Evolutionary conservation across 2,113 vertebrate species (phyloP), one percentile per base, ranked within the genome.

Genomic region (Pygoscelis adeliae): DNA sequence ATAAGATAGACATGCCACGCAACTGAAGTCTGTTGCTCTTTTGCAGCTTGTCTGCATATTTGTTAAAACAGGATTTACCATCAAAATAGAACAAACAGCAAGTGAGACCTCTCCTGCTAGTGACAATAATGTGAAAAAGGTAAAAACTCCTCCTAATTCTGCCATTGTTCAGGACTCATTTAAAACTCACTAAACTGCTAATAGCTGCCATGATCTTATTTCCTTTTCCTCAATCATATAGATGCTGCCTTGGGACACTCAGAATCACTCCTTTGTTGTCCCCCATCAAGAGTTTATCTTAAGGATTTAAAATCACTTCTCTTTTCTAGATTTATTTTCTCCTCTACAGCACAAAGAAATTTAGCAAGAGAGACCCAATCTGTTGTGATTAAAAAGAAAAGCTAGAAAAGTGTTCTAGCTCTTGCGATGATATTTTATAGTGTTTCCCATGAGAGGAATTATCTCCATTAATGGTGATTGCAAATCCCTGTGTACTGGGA

Each of bases 381-480:
- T 76, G 44, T 74, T 82, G 77, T 40, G 69, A 92, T 4, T 23
- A 82, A 89, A 95, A 85, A 44, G 15, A 61, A 83, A 88, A 90
- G 50, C n/a, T 62, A 90, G 58, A 56, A 73, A 70, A 86, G 32
- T 6, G 38, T 89, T 91, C n/a, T 74, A 72, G 55, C 21, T 81
- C 49, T 61, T 89, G 15, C 7, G 4, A 55, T 52, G 5, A 38
- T 52, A 79, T 83, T 93, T 94, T 88, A 61, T 70, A 86, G 56
- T 65, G 85, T 92, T 97, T 77, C 86, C 74, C 74, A 47, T 40
- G 79, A 86, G 91, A 16, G 17, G 66, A 96, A 91, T 95, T 56
- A 91, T 72, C 30, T 71, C 72, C 90, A 81, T 42, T 95, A 95
- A 91, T 59, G 69, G 83, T 78, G 77, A 87, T 11, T 87, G 78